Conservation (phyloP, 1,140 invertebrate genomes). For the Antheraea pernyi region DNA sequence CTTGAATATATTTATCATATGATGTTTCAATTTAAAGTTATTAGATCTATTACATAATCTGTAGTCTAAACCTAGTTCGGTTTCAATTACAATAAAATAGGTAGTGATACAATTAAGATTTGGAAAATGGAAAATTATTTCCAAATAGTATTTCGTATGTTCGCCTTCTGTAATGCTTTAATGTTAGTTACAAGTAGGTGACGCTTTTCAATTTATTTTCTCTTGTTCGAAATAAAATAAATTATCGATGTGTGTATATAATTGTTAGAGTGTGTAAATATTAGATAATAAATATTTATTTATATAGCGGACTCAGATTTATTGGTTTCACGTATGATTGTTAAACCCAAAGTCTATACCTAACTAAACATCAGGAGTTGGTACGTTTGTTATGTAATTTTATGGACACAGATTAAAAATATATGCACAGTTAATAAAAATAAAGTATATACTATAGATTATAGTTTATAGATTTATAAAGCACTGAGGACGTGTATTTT, state of each 20-base stretch:
- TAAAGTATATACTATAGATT: conserved; percentile 39
- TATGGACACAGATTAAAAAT: conserved; percentile 35
- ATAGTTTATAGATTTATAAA: conserved; percentile 35
- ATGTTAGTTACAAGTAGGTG: conserved; percentile 49
- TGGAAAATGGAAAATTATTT: background rate
- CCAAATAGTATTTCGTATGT: conserved; percentile 42
- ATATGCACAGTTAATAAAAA: conserved; percentile 39
- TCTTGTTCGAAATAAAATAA: conserved; percentile 27
- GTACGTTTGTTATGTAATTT: conserved; percentile 56
- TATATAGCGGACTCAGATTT: conserved; percentile 30
- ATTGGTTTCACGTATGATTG: conserved; percentile 21
- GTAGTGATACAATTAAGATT: background rate
- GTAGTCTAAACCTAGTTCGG: background rate
- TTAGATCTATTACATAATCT: background rate
- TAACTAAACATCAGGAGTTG: conserved; percentile 31
- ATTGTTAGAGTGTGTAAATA: conserved; percentile 59
- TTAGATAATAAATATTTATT: conserved; percentile 55
- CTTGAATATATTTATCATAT: background rate
- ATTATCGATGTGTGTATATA: conserved; percentile 64
- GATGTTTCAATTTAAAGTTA: conserved; percentile 1
- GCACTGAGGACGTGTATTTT: conserved; percentile 76
- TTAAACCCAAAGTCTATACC: background rate
- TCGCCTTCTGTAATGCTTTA: conserved; percentile 71
- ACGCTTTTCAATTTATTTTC: conserved; percentile 41
- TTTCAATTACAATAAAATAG: background rate